phyloP scores from a whole-genome alignment of 2,888 invertebrate species.

The Cephalotes varians region DNA sequence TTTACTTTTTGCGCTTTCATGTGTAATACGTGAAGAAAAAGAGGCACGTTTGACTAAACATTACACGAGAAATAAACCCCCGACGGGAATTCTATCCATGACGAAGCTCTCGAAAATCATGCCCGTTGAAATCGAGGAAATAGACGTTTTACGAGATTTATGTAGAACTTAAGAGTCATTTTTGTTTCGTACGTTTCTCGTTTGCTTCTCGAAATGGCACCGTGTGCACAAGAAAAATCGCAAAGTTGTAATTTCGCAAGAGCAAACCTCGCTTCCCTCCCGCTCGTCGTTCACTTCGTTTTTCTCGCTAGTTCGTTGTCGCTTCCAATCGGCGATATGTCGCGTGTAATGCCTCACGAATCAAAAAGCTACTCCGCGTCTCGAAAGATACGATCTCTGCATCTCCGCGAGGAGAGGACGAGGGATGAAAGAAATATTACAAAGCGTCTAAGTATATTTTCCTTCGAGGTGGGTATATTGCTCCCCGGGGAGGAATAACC shows the following conservation, averaged over 20 bases:
- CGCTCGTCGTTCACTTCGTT: neutral
- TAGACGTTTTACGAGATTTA: neutral
- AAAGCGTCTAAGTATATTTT: constrained; percentile 66
- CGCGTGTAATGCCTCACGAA: neutral
- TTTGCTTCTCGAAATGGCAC: neutral
- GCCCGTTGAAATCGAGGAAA: neutral
- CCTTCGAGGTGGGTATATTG: constrained; percentile 62
- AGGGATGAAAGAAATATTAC: constrained; percentile 61
- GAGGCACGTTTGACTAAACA: neutral
- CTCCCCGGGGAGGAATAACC: constrained; percentile 70
- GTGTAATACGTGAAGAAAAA: neutral
- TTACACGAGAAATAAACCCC: neutral
- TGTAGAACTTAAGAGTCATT: neutral
- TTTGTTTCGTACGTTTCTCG: neutral
- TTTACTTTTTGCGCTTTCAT: neutral
- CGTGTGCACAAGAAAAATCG: neutral
- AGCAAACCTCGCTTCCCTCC: neutral
- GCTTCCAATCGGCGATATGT: neutral
- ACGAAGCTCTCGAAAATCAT: neutral
- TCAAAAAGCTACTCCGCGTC: constrained; percentile 13
- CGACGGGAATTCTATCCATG: neutral
- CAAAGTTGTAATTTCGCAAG: neutral
- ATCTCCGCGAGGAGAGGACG: neutral
- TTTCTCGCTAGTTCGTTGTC: neutral
- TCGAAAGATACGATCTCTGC: constrained; percentile 1